These are phyloP conservation scores for Chrysotoxum bicinctum DNA, from an alignment of 2,888 invertebrate species.

Conservation along the genomic window DNA sequence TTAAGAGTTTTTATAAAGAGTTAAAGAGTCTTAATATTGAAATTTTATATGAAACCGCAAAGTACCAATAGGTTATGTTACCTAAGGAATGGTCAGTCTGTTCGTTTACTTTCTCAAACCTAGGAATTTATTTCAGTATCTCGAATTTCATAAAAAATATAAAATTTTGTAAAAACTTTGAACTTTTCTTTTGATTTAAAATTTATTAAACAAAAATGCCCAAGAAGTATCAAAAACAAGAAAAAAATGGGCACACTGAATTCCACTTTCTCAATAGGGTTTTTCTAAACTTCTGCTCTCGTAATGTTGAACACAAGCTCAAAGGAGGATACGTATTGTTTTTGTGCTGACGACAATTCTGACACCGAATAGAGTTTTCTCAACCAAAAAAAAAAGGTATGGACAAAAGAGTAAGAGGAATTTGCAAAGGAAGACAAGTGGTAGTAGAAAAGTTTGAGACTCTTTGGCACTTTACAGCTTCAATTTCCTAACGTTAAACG, in stretches of 20 bases:
- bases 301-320: constrained; percentile 11
- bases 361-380: constrained; percentile 65
- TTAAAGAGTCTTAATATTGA: no score
- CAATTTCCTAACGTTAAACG: constrained; percentile 64
- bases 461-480: constrained; percentile 71
- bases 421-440: constrained; percentile 35
- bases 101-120: no score
- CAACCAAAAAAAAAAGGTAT: constrained; percentile 2
- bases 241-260: background rate
- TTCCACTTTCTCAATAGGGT: background rate
- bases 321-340: constrained; percentile 36
- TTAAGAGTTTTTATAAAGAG: no score
- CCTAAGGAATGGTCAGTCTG: no score
- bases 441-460: constrained; percentile 67
- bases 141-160: no score
- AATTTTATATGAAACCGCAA: no score
- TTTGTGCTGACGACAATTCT: constrained; percentile 63
- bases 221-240: background rate
- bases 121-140: no score
- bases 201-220: no score
- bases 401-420: constrained; percentile 25
- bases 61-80: no score
- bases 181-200: no score
- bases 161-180: no score
- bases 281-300: constrained; percentile 2